Percentiles rank a stretch among this genome's conserved stretches.
Evolutionary conservation across 2,888 invertebrate genomes (phyloP).

Genomic region (Drosophila birchii): DNA sequence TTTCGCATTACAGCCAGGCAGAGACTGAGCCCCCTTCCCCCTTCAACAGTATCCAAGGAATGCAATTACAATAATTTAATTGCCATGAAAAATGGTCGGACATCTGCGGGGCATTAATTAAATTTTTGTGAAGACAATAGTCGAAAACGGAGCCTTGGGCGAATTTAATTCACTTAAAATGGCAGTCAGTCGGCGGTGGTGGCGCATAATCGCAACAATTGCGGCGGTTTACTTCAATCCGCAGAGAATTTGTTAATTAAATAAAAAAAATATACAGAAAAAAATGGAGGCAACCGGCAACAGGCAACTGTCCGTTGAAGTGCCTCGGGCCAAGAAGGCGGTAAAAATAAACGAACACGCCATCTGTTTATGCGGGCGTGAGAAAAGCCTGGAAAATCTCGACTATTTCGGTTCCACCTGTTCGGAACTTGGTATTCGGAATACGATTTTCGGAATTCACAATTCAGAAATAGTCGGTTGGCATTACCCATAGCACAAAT

Average conservation of each 20-base stretch:
- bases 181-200: background rate
- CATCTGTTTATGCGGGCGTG: slow-evolving; percentile 46
- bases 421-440: slow-evolving; percentile 46
- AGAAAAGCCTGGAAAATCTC: slow-evolving; percentile 67
- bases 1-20: slow-evolving; percentile 1
- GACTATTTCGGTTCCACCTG: slow-evolving; percentile 63
- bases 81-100: slow-evolving; percentile 44
- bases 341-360: slow-evolving; percentile 72
- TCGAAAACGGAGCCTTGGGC: slow-evolving; percentile 45
- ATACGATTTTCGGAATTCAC: slow-evolving; percentile 5
- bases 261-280: slow-evolving; percentile 29
- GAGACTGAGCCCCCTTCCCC: background rate
- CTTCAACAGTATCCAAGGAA: background rate
- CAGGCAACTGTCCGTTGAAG: slow-evolving; percentile 36
- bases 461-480: slow-evolving; percentile 41
- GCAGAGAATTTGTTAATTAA: slow-evolving; percentile 61
- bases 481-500: slow-evolving; percentile 59
- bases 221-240: slow-evolving; percentile 32
- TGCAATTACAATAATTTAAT: slow-evolving; percentile 59
- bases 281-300: slow-evolving; percentile 7
- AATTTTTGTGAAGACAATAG: slow-evolving; percentile 41
- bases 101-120: slow-evolving; percentile 54
- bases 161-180: slow-evolving; percentile 69
- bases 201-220: slow-evolving; percentile 33
- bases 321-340: slow-evolving; percentile 51